Evolutionary conservation across 1,140 invertebrate species (phyloP), one percentile per base, ranked within the genome.

Genomic region (Arctopsyche grandis): DNA sequence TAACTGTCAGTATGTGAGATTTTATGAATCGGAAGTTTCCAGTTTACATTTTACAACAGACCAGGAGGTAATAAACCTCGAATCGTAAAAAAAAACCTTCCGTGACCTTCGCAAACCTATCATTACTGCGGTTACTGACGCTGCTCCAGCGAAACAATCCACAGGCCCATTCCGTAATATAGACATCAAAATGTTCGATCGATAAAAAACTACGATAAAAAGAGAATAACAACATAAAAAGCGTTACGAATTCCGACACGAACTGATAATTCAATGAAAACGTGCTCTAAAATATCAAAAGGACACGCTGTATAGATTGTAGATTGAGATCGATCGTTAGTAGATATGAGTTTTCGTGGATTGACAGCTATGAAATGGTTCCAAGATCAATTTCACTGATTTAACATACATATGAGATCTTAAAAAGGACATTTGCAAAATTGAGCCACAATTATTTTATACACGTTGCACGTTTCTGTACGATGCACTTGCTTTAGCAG

Each of bases 101-200:
- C 3, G 48, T 16, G 48, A 52, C 48, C 48, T 52, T 66, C 24
- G 60, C 19, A 12, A 19, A 24, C 24, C 10, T 66, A 66, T 66
- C 21, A 66, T 24, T 24, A 66, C 19, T 29, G 21, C 10, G 60
- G 60, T 66, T 66, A 21, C 12, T 66, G 19, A 22, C 21, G 12
- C n/a, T 66, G 21, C 24, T n/a, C 24, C 26, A 9, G 29, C 38
- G 26, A 26, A 66, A 70, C 16, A 48, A 9, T 24, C 24, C 9
- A 14, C 29, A 5, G 26, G 38, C 29, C 63, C 52, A 24, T 63
- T 76, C 16, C 52, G 56, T 76, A 76, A 76, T 76, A 63, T 76
- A 76, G 74, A 76, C 74, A 76, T 76, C 74, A 76, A 76, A 43
- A 16, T 52, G 56, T 76, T 56, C n/a, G 56, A 44, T 9, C 38